These are phyloP conservation scores for Bagarius yarrelli DNA, from an alignment of 2,113 vertebrate genomes.

Conservation along the genomic window DNA sequence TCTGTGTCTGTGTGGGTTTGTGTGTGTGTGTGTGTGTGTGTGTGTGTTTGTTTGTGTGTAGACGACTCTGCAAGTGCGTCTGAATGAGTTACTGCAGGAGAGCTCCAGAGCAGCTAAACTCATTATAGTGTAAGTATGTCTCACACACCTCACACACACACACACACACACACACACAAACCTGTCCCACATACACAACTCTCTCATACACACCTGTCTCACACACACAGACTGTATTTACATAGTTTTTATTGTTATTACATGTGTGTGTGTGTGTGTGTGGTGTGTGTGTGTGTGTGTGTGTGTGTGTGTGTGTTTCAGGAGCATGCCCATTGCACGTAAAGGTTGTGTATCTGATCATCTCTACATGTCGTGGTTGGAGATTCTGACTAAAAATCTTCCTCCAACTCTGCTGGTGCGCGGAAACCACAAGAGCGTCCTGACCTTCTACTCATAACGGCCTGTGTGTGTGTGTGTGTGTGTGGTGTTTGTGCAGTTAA, in stretches of 20 bases:
- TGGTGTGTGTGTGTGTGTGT: conserved; percentile 28
- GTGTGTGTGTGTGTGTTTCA: conserved; percentile 59
- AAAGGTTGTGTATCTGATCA: conserved; percentile 89
- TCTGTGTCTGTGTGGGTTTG: too few relatives aligned
- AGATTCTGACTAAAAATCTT: conserved; percentile 88
- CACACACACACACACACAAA: not conserved
- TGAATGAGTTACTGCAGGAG: conserved; percentile 90
- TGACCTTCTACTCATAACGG: conserved; percentile 94
- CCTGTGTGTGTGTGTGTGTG: not conserved
- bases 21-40: too few relatives aligned
- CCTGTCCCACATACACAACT: not conserved
- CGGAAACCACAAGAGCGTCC: conserved; percentile 96
- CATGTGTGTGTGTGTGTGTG: conserved; percentile 24
- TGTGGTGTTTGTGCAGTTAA: too few relatives aligned
- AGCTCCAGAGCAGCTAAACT: conserved; percentile 88
- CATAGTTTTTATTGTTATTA: not conserved
- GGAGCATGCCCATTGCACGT: conserved; percentile 95
- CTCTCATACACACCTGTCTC: not conserved
- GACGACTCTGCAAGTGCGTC: conserved; percentile 88
- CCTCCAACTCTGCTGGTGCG: conserved; percentile 89
- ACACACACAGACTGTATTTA: not conserved
- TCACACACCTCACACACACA: not conserved
- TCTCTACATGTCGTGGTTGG: conserved; percentile 96
- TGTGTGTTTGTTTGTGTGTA: conserved; percentile 57
- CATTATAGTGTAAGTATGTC: conserved; percentile 93